These are phyloP conservation scores for Macropodus opercularis DNA, from an alignment of 2,797 vertebrate species.

Conservation along the genomic window DNA sequence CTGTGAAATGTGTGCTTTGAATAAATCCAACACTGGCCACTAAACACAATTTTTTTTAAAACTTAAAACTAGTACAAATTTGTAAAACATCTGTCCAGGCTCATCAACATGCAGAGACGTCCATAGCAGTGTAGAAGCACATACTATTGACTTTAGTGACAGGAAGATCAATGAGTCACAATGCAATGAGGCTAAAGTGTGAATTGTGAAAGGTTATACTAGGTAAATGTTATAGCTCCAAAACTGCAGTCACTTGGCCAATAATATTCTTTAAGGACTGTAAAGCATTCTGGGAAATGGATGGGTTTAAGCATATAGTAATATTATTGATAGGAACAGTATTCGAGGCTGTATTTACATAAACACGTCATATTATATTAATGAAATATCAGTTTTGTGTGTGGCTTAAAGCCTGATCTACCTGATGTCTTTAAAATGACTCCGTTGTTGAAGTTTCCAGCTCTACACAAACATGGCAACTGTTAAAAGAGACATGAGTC, in stretches of 20 bases:
- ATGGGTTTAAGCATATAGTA: background rate
- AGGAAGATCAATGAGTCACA: background rate
- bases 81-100: background rate
- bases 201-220: background rate
- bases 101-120: background rate
- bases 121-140: background rate
- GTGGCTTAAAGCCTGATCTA: conserved; percentile 6
- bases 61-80: too few relatives aligned
- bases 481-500: conserved; percentile 26
- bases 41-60: conserved; percentile 17
- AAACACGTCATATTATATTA: background rate
- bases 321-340: background rate
- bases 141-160: background rate
- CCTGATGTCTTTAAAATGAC: conserved; percentile 23
- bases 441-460: conserved; percentile 28
- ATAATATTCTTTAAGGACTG: background rate
- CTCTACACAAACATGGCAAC: conserved; percentile 36
- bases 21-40: conserved; percentile 1
- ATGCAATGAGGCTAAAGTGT: background rate
- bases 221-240: background rate
- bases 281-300: conserved; percentile 3
- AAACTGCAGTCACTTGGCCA: background rate
- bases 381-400: background rate
- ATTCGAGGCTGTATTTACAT: background rate
- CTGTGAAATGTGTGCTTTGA: conserved; percentile 1